phyloP scores from a whole-genome alignment of 2,113 vertebrate genomes.

The Tenrec ecaudatus region DNA sequence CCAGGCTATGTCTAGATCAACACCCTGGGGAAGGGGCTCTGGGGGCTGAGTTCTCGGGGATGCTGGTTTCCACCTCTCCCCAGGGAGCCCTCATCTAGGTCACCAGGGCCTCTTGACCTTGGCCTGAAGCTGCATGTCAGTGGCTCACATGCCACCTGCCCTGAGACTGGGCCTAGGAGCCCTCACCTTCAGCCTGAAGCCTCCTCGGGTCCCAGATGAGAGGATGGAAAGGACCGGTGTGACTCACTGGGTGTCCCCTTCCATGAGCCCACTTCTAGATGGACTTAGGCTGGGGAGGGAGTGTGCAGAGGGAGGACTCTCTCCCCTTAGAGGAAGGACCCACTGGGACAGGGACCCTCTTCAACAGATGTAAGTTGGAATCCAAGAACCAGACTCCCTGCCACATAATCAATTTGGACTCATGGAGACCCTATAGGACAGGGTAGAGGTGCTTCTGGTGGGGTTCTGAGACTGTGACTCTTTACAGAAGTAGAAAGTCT shows the following conservation, averaged over 20 bases:
- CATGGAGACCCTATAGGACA: too few species aligned
- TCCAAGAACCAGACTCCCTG: too few species aligned
- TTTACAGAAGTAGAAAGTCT: too few species aligned
- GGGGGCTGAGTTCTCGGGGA: conserved; percentile 36
- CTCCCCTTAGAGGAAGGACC: conserved; percentile 5
- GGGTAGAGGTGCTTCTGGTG: too few species aligned
- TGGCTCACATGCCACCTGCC: conserved; percentile 75
- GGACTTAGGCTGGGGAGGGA: background rate
- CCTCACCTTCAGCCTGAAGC: conserved; percentile 60
- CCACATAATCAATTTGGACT: too few species aligned
- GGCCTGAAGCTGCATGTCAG: conserved; percentile 66
- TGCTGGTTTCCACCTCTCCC: conserved; percentile 51
- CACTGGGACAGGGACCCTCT: background rate
- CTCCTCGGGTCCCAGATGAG: conserved; percentile 39
- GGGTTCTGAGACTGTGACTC: too few species aligned
- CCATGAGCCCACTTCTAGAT: background rate
- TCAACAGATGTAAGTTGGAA: background rate
- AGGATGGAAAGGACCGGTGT: background rate
- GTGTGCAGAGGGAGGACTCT: conserved; percentile 10
- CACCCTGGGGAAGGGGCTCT: conserved; percentile 39
- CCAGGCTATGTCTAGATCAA: background rate
- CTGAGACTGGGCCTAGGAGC: conserved; percentile 68
- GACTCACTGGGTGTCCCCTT: background rate
- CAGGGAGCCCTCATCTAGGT: conserved; percentile 79
- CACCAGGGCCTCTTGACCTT: conserved; percentile 82